phyloP scores from a whole-genome alignment of 1,140 invertebrate species.

The Anoplolepis gracilipes region DNA sequence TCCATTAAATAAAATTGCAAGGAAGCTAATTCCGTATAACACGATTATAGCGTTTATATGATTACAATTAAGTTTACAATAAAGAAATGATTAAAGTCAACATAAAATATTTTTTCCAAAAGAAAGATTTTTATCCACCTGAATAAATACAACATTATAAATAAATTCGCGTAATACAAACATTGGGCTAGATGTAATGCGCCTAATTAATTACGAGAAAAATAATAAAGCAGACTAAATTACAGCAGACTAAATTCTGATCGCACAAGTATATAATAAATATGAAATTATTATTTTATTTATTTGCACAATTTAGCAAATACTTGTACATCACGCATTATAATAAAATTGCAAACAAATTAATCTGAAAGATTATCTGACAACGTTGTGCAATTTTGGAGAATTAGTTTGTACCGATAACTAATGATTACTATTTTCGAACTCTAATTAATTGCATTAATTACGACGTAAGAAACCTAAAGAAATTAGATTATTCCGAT shows the following conservation, averaged over 20 bases:
- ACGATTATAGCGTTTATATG: slow-evolving; percentile 36
- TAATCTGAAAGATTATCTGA: slow-evolving; percentile 45
- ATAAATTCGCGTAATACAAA: neutral
- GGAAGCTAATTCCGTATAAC: slow-evolving; percentile 43
- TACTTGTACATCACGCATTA: neutral
- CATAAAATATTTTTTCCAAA: neutral
- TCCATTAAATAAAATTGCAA: slow-evolving; percentile 30
- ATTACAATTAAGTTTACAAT: slow-evolving; percentile 45
- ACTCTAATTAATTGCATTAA: neutral
- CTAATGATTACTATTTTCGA: neutral
- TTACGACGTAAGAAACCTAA: neutral
- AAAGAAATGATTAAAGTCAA: neutral
- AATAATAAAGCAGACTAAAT: slow-evolving; percentile 25
- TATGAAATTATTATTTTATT: slow-evolving; percentile 13
- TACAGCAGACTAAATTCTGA: neutral
- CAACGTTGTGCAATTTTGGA: neutral
- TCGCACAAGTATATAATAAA: neutral
- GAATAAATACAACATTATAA: neutral
- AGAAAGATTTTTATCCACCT: neutral
- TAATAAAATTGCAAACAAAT: slow-evolving; percentile 28
- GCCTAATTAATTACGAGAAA: neutral
- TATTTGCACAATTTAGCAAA: slow-evolving; percentile 12
- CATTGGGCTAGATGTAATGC: neutral
- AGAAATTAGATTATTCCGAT: neutral
- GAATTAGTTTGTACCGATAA: neutral